Base-by-base conservation (phyloP, 2,888 invertebrate species). In the Drosophila nr. perissopoda region DNA sequence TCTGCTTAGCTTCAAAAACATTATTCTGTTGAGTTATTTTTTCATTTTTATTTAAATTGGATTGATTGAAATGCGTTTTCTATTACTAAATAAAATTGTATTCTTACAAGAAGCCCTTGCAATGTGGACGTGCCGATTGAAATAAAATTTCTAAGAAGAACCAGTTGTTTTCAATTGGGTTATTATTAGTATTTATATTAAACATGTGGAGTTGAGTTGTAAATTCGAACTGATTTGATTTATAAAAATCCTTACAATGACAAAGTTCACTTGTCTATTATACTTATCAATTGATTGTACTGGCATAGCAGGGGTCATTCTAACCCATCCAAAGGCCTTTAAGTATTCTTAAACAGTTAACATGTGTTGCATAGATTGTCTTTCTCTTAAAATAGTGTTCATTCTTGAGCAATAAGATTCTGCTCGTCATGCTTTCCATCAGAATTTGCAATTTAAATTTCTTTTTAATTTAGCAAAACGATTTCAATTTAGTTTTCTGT, bases 401-500 rank as follows among this genome's bases (percentile, higher is more conserved):
- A 16, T 34, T 34, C 33, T 33, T 4, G 33, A 27, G 27, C 27
- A 27, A 29, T 29, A 29, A 29, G 29, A 29, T 27, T 45, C 2
- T 27, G 25, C 34, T 40, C 21, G 18, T 33, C 34, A 25, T 18
- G 38, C 29, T 36, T 45, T 21, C 7, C 53, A 63, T 63, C n/a
- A 6, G 2, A 42, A 51, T 34, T 29, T 18, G 2, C 21, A n/a
- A 27, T 21, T n/a, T n/a, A 21, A n/a, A 48, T 16, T 27, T 62
- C 21, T n/a, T 38, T 27, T 34, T 13, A 33, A 33, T 36, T 18
- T 13, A 25, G 11, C n/a, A 31, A 5, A 21, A 27, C 29, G 3
- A 42, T 38, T 16, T 36, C 0, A 27, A 18, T 31, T 58, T 54
- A 38, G 52, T 51, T 45, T 62, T 40, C n/a, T n/a, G 36, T 54